Base-by-base conservation (phyloP, 2,888 invertebrate genomes). In the Spilosoma lubricipeda region DNA sequence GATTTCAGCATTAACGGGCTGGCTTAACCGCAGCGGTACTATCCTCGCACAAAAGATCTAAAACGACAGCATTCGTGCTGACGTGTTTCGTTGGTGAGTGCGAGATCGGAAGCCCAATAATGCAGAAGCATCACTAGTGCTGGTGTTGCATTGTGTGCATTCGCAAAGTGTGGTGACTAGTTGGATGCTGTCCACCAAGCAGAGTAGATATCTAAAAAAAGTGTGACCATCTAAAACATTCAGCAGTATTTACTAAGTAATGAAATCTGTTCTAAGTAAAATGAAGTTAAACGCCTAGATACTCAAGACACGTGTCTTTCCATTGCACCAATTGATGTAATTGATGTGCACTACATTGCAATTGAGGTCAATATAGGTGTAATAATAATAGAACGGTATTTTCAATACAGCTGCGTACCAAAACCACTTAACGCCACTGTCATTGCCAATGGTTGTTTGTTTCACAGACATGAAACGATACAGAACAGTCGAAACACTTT, bases 281-380 rank as follows among this genome's bases (percentile, higher is more conserved):
- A 27, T 59, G 15, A n/a, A 27, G 27, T 59, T 59, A 13, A 59
- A 66, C n/a, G 13, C n/a, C 13, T n/a, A 20, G 9, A 20, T 15
- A 33, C 23, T 45, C 20, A 33, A 45, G 20, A 48, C 27, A 67
- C 48, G n/a, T 67, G 42, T 67, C 20, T 8, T 8, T n/a, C 39
- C 23, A 70, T 59, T 70, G 70, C 68, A 68, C 33, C 23, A 23
- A 52, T 68, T 68, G 23, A 52, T 48, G 33, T 36, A 68, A 52
- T 52, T 48, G 20, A 68, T 36, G 36, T 70, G 70, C 59, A 70
- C 30, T 42, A 27, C 36, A 70, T 23, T 27, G 59, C 70, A 70
- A 70, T 59, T 70, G 59, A 20, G 39, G 59, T 70, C 36, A 70
- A 70, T 70, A 63, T 20, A 68, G 48, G 68, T 68, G 68, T 52